phyloP scores from a whole-genome alignment of 1,140 invertebrate species.

The Heliconius hermathena region DNA sequence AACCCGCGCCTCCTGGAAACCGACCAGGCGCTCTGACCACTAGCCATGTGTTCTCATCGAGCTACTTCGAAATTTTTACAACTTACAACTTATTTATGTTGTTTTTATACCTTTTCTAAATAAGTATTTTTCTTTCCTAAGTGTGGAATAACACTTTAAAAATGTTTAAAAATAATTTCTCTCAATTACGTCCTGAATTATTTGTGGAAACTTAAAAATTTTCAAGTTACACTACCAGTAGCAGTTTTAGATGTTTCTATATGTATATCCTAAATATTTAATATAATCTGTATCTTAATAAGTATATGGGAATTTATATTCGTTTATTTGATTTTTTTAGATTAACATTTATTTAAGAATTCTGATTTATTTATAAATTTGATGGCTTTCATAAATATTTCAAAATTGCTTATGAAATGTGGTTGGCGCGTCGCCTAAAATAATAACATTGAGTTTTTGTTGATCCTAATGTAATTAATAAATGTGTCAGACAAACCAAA shows the following conservation, averaged over 20 bases:
- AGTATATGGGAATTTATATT: not conserved
- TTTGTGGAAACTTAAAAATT: not conserved
- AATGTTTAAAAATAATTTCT: no score
- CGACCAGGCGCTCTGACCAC: no score
- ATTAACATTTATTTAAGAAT: not conserved
- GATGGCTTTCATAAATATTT: conserved; percentile 1
- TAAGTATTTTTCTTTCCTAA: no score
- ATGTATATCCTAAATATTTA: not conserved
- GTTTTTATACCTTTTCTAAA: no score
- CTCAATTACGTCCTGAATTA: no score
- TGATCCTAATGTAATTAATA: not conserved
- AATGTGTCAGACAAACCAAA: not conserved
- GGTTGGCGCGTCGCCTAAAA: conserved; percentile 2
- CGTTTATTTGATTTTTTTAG: not conserved
- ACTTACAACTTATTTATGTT: no score
- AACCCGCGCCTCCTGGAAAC: no score
- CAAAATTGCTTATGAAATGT: not conserved
- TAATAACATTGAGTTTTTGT: not conserved
- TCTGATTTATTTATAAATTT: not conserved
- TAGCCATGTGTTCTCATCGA: no score
- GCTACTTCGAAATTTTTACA: no score
- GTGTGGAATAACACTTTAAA: no score
- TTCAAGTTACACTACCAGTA: not conserved
- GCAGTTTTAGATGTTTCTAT: not conserved
- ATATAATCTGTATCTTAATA: not conserved